Evolutionary conservation across 2,888 invertebrate genomes (phyloP), one percentile per base, ranked within the genome.

Genomic region (Amphiduros pacificus): DNA sequence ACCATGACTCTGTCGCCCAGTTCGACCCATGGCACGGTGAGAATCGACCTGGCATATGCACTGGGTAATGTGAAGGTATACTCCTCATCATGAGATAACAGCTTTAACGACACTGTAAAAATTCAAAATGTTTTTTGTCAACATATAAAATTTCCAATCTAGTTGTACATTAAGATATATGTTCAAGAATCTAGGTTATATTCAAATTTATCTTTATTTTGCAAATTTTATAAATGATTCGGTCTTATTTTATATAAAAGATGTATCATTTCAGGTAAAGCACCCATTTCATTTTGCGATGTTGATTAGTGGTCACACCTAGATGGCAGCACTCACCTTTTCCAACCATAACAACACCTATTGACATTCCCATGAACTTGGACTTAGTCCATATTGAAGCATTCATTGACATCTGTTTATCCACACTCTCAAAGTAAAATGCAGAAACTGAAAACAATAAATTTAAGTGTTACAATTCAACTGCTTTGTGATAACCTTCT

Each of bases 351-450:
- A 79, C 79, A 5, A 84, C 84, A 32, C 84, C 84, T 64, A 85
- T 82, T 32, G 84, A 84, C 82, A 84, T 85, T 20, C 85, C 85
- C 80, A 84, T 82, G 73, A 85, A 85, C 70, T 84, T 83, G n/a
- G 84, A 84, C 69, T 84, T 84, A 31, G 84, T 84, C 75, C 81
- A 83, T 55, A 85, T 80, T 27, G 82, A 83, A 14, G 82, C 84
- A 72, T 83, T 83, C 73, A 85, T 74, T 67, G 74, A 79, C 31
- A 85, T 76, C 61, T 80, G 75, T 67, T 82, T 82, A 55, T 81
- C 77, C 3, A 83, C 82, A 69, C 84, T 83, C 66, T 84, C 84
- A 68, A 85, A 82, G 73, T 84, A 84, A 73, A 85, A 84, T n/a
- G 85, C 85, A 56, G 85, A 83, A 32, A 85, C 84, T 84, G 75